These are phyloP conservation scores for Anorthoa munda DNA, from an alignment of 2,888 invertebrate genomes.

Conservation along the genomic window DNA sequence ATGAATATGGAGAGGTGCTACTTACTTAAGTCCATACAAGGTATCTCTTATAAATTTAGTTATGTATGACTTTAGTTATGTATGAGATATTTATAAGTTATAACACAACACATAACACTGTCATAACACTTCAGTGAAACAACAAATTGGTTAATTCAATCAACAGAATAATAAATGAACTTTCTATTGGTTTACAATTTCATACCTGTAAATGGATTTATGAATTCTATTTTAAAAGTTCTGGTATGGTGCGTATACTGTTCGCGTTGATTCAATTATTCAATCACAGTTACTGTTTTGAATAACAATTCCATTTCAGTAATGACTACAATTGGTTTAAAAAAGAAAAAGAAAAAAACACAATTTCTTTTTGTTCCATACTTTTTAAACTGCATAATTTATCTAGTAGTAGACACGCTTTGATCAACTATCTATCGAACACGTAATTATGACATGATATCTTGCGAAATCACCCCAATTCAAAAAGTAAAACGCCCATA, in stretches of 20 bases:
- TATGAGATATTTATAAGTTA: too few species aligned
- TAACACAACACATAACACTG: too few species aligned
- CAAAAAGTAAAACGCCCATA: too few species aligned
- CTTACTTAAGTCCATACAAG: not conserved
- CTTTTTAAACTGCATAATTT: too few species aligned
- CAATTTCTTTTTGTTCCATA: too few species aligned
- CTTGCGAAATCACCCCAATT: too few species aligned
- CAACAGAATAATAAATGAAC: constrained; percentile 9
- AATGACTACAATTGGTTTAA: constrained; percentile 2
- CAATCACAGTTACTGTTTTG: not conserved
- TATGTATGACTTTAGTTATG: not conserved
- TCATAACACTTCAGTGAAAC: not conserved
- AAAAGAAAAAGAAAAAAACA: too few species aligned
- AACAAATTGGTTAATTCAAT: constrained; percentile 1
- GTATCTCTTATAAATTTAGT: too few species aligned
- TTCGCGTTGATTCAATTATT: constrained; percentile 5
- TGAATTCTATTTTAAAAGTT: not conserved
- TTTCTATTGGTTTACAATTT: constrained; percentile 32
- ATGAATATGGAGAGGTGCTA: not conserved
- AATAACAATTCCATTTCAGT: not conserved
- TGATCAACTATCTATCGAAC: too few species aligned
- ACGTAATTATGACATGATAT: too few species aligned
- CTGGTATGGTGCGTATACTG: not conserved
- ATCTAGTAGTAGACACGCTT: too few species aligned
- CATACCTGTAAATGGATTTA: constrained; percentile 2